Evolutionary conservation across 2,888 invertebrate genomes (phyloP), one percentile per base, ranked within the genome.

Genomic region (Capitulum mitella): DNA sequence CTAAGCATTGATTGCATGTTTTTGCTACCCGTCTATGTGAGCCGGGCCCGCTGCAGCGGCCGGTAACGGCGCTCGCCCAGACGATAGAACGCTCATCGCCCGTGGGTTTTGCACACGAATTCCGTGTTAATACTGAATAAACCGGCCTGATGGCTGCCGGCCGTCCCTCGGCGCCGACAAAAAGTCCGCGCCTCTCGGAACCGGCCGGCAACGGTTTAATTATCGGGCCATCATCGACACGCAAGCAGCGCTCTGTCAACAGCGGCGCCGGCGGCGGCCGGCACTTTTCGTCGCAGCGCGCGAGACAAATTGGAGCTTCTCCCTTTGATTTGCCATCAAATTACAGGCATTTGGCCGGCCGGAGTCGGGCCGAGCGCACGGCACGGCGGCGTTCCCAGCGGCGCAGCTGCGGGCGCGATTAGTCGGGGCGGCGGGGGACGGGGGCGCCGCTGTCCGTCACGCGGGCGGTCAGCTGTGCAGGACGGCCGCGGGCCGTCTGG

Each of bases 311-410:
- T 76, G n/a, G 46, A 16, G 43, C 43, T 48, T 46, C 46, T 76
- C 46, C 76, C 76, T 76, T 70, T 76, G 76, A 76, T 76, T 76
- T 76, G 46, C 70, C 70, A 76, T 48, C 76, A 76, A 76, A 76
- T 76, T 76, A 76, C 19, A 76, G 76, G 76, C 32, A 46, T 76
- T 76, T 70, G 26, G 70, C 40, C 26, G 37, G 70, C 40, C 34
- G 14, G 70, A 70, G 22, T 26, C 16, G 22, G 29, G 10, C 70
- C 40, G 40, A n/a, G 26, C 34, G 40, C 70, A 40, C 70, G 70
- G 26, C 12, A 29, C 8, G 70, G n/a, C 58, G 64, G 3, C 3
- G 34, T 64, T 19, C 34, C 34, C 34, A 22, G 34, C 64, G 64
- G 34, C 34, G 70, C 70, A 70, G 26, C 40, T 70, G 70, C n/a